Base-by-base conservation (phyloP, 2,888 invertebrate species). In the Salticus scenicus region DNA sequence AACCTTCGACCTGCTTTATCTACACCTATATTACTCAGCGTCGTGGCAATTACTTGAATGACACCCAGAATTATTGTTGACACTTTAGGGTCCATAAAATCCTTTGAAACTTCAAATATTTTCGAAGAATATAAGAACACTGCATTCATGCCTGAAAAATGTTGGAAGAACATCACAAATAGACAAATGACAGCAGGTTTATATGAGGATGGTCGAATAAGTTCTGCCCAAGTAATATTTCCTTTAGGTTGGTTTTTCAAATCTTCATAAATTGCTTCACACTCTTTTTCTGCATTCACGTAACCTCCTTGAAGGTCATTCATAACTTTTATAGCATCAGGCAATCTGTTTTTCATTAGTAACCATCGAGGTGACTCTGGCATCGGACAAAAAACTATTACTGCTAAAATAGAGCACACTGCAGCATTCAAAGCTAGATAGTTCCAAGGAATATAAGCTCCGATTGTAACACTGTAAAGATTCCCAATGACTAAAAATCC, bases 141-240 rank as follows among this genome's bases (percentile, higher is more conserved):
- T 14, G 97, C 98, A 91, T 98, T 98, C 89, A 98, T 98, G 69
- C 98, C 98, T 90, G 95, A 96, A 89, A 97, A 92, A 91, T 98
- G 98, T 92, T 98, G 98, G 92, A 98, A 97, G 89, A 97, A 94
- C 98, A 98, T 98, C 75, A 98, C 93, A 0, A 96, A 95, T 31
- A 98, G 91, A 0, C 96, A 94, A 88, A 98, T 96, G 0, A 94
- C 91, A 51, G 98, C 91, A 0, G 98, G 96, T 89, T 95, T 95
- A 71, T 95, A 90, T 90, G 97, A 94, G 89, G 93, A 94, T 42
- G 92, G 93, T 88, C 93, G 93, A 89, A 95, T 93, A n/a, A 97
- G 92, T 90, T 96, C 95, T 75, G 93, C 91, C 2, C 94, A 91
- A 28, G 91, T 93, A 0, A 94, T 92, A 0, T 93, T 92, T 76